phyloP scores from a whole-genome alignment of 2,888 invertebrate genomes.

The Cotesia congregata region DNA sequence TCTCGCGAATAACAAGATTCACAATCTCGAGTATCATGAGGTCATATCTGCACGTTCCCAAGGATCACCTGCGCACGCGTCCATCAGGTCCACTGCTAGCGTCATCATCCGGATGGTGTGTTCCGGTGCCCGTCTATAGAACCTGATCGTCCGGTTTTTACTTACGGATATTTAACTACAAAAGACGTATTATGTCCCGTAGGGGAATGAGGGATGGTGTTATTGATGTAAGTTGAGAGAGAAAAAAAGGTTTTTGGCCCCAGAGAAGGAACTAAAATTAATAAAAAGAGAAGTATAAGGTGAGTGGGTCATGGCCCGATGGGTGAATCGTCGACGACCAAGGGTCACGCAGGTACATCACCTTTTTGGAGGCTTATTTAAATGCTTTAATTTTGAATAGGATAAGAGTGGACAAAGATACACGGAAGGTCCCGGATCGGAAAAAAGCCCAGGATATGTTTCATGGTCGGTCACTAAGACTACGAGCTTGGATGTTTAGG shows the following conservation, averaged over 20 bases:
- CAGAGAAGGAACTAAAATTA: conserved; percentile 18
- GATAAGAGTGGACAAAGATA: not conserved
- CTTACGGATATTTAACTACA: not conserved
- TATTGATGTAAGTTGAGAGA: not conserved
- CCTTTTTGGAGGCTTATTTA: conserved; percentile 61
- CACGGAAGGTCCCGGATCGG: not conserved
- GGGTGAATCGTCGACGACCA: conserved; percentile 57
- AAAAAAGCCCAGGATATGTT: not conserved
- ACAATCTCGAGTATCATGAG: conserved; percentile 44
- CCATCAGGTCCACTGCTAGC: conserved; percentile 20
- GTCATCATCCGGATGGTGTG: not conserved
- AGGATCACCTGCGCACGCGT: conserved; percentile 49
- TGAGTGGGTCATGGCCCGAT: conserved; percentile 54
- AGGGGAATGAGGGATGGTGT: not conserved
- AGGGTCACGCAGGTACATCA: conserved; percentile 67
- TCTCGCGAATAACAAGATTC: not conserved
- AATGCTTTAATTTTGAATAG: conserved; percentile 56
- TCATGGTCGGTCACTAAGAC: not conserved
- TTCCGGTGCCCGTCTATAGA: conserved; percentile 42
- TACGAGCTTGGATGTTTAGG: not conserved
- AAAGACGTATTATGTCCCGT: not conserved
- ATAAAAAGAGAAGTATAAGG: not conserved
- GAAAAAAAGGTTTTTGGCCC: conserved; percentile 20
- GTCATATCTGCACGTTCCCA: conserved; percentile 62
- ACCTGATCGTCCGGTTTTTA: conserved; percentile 51